phyloP scores from a whole-genome alignment of 2,113 vertebrate species.

The Calidris pygmaea region DNA sequence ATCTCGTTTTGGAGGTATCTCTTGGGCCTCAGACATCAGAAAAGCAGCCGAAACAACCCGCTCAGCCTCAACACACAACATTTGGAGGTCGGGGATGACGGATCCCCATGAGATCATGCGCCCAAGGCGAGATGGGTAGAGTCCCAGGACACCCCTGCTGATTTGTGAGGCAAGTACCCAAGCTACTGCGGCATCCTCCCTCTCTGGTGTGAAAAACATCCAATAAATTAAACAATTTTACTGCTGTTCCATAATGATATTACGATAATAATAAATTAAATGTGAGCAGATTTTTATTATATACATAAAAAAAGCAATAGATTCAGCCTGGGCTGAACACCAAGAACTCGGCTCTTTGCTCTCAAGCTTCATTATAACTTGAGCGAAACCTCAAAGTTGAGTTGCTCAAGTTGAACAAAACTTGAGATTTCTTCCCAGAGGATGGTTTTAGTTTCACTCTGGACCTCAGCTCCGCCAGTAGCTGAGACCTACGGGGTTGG shows the following conservation, averaged over 20 bases:
- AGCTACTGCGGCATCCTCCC: neutral
- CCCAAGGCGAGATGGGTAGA: neutral
- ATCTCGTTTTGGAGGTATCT: neutral
- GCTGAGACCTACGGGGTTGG: neutral
- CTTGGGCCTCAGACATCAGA: neutral
- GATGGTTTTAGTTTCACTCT: neutral
- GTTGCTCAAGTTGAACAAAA: neutral
- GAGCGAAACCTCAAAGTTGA: neutral
- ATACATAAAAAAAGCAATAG: slow-evolving; percentile 41
- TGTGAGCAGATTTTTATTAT: slow-evolving; percentile 55
- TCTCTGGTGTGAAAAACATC: slow-evolving; percentile 24
- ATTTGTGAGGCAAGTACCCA: neutral
- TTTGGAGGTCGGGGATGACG: neutral
- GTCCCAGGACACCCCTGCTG: neutral
- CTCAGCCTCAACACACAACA: neutral
- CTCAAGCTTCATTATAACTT: neutral
- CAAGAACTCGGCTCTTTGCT: slow-evolving; percentile 36
- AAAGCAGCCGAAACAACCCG: neutral
- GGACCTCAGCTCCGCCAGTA: neutral
- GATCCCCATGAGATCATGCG: accelerated
- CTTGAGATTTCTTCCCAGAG: neutral
- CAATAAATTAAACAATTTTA: slow-evolving; percentile 35
- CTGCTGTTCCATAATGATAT: slow-evolving; percentile 58
- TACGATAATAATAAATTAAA: slow-evolving; percentile 68
- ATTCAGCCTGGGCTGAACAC: slow-evolving; percentile 58